These are phyloP conservation scores for Drosophila limbata DNA, from an alignment of 2,888 invertebrate genomes.

Conservation along the genomic window DNA sequence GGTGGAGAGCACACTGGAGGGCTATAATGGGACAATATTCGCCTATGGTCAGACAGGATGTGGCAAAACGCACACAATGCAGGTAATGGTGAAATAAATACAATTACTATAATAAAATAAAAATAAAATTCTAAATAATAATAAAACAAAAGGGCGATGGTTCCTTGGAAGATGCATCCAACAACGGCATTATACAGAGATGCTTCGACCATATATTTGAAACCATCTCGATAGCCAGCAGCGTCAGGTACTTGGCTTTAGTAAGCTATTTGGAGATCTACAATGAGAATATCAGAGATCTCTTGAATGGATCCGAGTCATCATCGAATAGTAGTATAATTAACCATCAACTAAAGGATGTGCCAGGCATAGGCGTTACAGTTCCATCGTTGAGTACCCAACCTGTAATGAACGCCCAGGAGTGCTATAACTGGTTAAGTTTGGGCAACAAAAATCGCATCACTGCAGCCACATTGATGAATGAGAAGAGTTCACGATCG, in stretches of 20 bases:
- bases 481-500: constrained; percentile 93
- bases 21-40: constrained; percentile 96
- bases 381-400: constrained; percentile 89
- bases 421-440: constrained; percentile 91
- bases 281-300: constrained; percentile 96
- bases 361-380: constrained; percentile 86
- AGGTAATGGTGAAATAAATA: too few species aligned
- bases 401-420: constrained; percentile 91
- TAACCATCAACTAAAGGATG: constrained; percentile 86
- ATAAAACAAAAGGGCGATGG: constrained; percentile 50
- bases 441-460: constrained; percentile 92
- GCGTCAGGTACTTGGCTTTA: constrained; percentile 88
- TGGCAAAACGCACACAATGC: constrained; percentile 96
- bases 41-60: constrained; percentile 97
- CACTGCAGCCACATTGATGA: constrained; percentile 95
- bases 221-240: constrained; percentile 90
- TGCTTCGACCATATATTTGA: constrained; percentile 96
- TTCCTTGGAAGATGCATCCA: constrained; percentile 45
- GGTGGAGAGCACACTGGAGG: constrained; percentile 94
- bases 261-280: constrained; percentile 94
- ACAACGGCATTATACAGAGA: constrained; percentile 89
- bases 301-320: constrained; percentile 89
- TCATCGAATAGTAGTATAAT: constrained; percentile 30
- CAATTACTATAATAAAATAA: too few species aligned
- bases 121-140: too few species aligned